Evolutionary conservation across 2,113 vertebrate species (phyloP).

Genomic region (Gnathonemus echidnorhynchus): DNA sequence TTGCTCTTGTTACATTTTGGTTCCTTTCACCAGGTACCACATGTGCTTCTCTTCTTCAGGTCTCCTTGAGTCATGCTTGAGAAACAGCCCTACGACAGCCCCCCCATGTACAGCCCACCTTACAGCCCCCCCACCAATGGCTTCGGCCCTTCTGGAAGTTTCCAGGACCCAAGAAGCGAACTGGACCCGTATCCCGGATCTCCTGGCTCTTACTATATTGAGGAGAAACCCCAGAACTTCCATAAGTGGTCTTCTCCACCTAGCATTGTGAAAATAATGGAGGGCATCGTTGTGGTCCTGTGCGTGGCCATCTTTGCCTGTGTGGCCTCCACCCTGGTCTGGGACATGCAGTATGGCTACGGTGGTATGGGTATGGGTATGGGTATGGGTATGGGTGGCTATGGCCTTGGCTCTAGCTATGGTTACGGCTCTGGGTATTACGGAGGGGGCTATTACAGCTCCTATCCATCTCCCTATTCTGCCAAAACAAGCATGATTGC

Average conservation of each 20-base stretch:
- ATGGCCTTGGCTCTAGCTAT: slow-evolving; percentile 14
- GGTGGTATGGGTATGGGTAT: slow-evolving; percentile 46
- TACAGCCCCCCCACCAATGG: slow-evolving; percentile 52
- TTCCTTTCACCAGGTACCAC: not conserved
- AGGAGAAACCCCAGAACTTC: slow-evolving; percentile 66
- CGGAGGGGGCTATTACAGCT: slow-evolving; percentile 52
- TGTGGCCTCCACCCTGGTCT: slow-evolving; percentile 77
- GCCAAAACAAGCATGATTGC: slow-evolving; percentile 78
- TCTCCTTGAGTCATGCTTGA: slow-evolving; percentile 56
- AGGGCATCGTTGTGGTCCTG: slow-evolving; percentile 53
- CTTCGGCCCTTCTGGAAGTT: slow-evolving; percentile 53
- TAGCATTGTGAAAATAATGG: slow-evolving; percentile 62
- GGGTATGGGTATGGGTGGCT: slow-evolving; percentile 34
- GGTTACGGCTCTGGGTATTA: slow-evolving; percentile 50
- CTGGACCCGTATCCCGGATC: slow-evolving; percentile 61
- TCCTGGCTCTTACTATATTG: slow-evolving; percentile 66
- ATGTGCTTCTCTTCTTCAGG: slow-evolving; percentile 18
- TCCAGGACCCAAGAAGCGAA: slow-evolving; percentile 52
- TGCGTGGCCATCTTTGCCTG: slow-evolving; percentile 73
- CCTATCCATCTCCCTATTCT: slow-evolving; percentile 67
- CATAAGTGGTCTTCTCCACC: slow-evolving; percentile 74
- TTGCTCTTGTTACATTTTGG: not conserved
- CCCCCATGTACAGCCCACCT: slow-evolving; percentile 65
- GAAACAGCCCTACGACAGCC: slow-evolving; percentile 62
- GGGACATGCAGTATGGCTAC: slow-evolving; percentile 65